These are phyloP conservation scores for Cryptus armator DNA, from an alignment of 2,888 invertebrate species.

Conservation along the genomic window DNA sequence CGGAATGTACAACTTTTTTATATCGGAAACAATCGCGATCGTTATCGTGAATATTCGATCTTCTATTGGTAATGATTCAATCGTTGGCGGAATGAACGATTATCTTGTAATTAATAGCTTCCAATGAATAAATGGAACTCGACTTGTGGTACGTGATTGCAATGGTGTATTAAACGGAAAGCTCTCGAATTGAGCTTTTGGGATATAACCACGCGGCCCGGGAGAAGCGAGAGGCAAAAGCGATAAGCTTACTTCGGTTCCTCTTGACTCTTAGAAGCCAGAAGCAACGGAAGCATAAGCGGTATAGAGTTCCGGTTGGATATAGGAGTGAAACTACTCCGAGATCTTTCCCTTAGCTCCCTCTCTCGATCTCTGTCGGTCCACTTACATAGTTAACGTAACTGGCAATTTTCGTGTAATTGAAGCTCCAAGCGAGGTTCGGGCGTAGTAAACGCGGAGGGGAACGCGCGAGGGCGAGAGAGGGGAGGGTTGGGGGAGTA, in stretches of 20 bases:
- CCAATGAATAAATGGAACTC: constrained; percentile 25
- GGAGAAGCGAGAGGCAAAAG: constrained; percentile 24
- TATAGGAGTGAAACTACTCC: constrained; percentile 45
- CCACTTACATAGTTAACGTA: constrained; percentile 65
- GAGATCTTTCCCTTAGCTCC: constrained; percentile 42
- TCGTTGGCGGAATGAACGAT: too few relatives aligned
- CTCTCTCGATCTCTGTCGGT: constrained; percentile 40
- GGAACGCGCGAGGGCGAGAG: neutral
- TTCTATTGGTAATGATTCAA: too few relatives aligned
- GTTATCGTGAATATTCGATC: too few relatives aligned
- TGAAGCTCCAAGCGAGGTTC: constrained; percentile 63
- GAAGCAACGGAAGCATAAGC: constrained; percentile 38
- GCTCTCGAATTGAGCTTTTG: constrained; percentile 48
- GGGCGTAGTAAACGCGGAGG: constrained; percentile 28
- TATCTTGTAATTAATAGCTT: neutral
- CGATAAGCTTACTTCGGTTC: constrained; percentile 61
- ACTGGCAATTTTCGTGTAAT: constrained; percentile 71
- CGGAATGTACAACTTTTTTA: too few relatives aligned
- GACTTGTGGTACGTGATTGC: constrained; percentile 40
- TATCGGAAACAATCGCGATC: too few relatives aligned
- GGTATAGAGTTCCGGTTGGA: constrained; percentile 5
- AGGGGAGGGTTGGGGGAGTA: constrained; percentile 2
- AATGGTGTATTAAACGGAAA: constrained; percentile 42
- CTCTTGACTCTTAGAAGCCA: constrained; percentile 21
- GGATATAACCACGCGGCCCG: neutral